A percentile compares a stretch with the other conserved stretches of the same genome.
Evolutionary conservation across 2,888 invertebrate genomes (phyloP).

Genomic region (Nysson spinosus): DNA sequence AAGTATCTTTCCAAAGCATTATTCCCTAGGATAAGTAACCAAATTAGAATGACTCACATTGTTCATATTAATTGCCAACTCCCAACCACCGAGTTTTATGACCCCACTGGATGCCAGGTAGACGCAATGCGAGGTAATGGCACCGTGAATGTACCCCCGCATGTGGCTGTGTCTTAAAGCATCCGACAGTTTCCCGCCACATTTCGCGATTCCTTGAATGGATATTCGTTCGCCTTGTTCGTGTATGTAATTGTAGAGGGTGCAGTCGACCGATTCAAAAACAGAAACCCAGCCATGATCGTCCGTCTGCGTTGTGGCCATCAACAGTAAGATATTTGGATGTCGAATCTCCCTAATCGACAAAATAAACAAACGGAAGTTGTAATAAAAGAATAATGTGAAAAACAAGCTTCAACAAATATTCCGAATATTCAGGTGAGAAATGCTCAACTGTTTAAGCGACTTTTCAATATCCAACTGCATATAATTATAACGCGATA

Average conservation of each 20-base stretch:
- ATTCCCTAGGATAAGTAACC: too few relatives aligned
- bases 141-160: constrained; percentile 69
- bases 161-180: constrained; percentile 67
- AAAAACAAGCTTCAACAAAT: too few relatives aligned
- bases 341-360: constrained; percentile 68
- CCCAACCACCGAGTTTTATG: constrained; percentile 72
- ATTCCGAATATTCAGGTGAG: too few relatives aligned
- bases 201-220: constrained; percentile 65
- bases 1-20: too few relatives aligned
- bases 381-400: not conserved
- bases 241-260: constrained; percentile 69
- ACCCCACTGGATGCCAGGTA: constrained; percentile 64
- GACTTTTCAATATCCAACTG: too few relatives aligned
- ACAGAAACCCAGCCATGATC: constrained; percentile 67
- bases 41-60: too few relatives aligned
- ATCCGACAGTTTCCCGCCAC: constrained; percentile 65
- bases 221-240: constrained; percentile 67
- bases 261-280: constrained; percentile 68
- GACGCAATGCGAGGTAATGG: constrained; percentile 69
- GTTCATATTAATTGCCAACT: constrained; percentile 59
- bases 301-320: constrained; percentile 67
- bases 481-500: too few relatives aligned
- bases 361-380: too few relatives aligned
- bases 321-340: constrained; percentile 66
- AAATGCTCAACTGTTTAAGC: too few relatives aligned